Percentiles rank a stretch among this genome's conserved stretches.
These are phyloP conservation scores for Varanus komodoensis DNA, from an alignment of 2,113 vertebrate genomes.

Conservation along the genomic window DNA sequence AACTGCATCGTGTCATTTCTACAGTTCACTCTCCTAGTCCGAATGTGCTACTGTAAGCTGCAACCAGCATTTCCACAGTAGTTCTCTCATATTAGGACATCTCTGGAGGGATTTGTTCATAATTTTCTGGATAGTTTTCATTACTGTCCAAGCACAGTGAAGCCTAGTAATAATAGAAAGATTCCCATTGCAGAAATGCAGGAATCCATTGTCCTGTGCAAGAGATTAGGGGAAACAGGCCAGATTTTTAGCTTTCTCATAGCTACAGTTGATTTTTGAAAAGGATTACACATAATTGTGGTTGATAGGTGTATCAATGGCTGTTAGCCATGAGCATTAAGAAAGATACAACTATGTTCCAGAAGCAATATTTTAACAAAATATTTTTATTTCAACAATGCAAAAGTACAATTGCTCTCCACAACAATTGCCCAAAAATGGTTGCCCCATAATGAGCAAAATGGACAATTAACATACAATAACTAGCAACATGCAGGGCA, in stretches of 20 bases:
- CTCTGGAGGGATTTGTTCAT: not conserved
- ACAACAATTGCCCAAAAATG: not conserved
- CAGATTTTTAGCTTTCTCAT: not conserved
- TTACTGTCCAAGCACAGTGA: not conserved
- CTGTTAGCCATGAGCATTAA: conserved; percentile 5
- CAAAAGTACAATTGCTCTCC: not conserved
- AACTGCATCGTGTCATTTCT: not conserved
- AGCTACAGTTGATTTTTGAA: not conserved
- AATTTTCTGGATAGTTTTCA: not conserved
- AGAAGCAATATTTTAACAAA: not conserved
- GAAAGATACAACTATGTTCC: not conserved
- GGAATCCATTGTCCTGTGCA: not conserved
- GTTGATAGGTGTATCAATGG: not conserved
- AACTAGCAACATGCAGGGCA: not conserved
- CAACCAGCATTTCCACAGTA: not conserved
- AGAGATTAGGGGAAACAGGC: not conserved
- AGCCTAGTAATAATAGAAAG: not conserved
- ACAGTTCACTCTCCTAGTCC: not conserved
- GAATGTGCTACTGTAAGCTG: not conserved
- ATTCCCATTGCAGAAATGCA: not conserved
- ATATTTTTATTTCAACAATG: not conserved
- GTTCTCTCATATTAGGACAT: not conserved
- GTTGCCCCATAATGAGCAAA: not conserved
- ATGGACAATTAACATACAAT: not conserved
- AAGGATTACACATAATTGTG: not conserved